Conservation (phyloP, 30 jellyfish, hydroid and myxozoan genomes). For the Cassiopea xamachana region DNA sequence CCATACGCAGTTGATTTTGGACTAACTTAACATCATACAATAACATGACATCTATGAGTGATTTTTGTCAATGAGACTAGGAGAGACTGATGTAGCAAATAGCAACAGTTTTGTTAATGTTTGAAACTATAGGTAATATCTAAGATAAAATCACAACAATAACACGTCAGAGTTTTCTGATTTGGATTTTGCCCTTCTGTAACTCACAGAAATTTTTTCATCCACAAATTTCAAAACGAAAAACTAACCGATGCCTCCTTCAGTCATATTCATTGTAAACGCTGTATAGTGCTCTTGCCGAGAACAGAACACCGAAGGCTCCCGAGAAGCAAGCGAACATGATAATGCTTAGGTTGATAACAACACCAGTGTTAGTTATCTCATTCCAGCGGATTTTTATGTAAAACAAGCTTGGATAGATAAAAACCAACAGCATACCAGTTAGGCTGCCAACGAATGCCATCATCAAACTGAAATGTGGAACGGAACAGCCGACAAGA, state of each 20-base stretch:
- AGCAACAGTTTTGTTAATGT: no score
- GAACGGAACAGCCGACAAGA: slow-evolving; percentile 83
- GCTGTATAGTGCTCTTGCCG: slow-evolving; percentile 92
- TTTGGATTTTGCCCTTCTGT: no score
- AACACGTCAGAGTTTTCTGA: no score
- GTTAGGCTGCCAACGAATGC: slow-evolving; percentile 95
- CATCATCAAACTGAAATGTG: slow-evolving; percentile 96
- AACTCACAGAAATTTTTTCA: no score
- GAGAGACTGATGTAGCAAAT: no score
- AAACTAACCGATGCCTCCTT: neutral
- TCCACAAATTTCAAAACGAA: no score
- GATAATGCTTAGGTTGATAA: slow-evolving; percentile 73
- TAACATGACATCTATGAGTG: no score
- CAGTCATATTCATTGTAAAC: slow-evolving; percentile 85
- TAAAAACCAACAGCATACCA: slow-evolving; percentile 82
- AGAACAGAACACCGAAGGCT: slow-evolving; percentile 81
- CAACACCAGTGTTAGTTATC: slow-evolving; percentile 76
- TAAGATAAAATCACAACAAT: no score
- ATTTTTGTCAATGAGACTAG: no score
- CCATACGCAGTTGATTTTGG: no score
- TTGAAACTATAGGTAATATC: no score
- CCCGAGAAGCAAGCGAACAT: slow-evolving; percentile 88
- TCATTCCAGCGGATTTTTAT: slow-evolving; percentile 85
- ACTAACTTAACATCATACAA: no score
- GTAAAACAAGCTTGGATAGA: slow-evolving; percentile 88